Evolutionary conservation across 2,797 vertebrate genomes (phyloP).

Genomic region (Lagocephalus sceleratus): DNA sequence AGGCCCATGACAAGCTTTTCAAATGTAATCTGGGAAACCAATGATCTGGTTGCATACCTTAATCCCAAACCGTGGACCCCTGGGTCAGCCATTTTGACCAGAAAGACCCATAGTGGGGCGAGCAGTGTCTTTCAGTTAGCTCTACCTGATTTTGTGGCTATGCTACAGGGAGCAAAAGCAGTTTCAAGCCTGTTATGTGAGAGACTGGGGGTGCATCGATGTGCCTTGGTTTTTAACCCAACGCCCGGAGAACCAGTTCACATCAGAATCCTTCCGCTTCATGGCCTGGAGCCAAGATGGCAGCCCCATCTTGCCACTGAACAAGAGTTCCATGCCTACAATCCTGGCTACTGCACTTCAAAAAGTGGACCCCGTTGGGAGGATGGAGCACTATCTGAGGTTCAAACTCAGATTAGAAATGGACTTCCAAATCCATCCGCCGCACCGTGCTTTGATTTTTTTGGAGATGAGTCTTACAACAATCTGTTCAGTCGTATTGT

Average conservation of each 20-base stretch:
- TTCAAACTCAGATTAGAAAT: constrained; percentile 68
- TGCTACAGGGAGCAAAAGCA: constrained; percentile 67
- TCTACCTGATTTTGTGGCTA: constrained; percentile 58
- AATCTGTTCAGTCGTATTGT: constrained; percentile 75
- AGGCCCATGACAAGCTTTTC: constrained; percentile 62
- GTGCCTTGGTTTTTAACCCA: constrained; percentile 72
- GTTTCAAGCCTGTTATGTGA: constrained; percentile 71
- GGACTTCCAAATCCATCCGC: constrained; percentile 70
- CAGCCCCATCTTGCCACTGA: constrained; percentile 61
- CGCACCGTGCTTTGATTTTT: constrained; percentile 70
- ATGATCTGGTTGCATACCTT: constrained; percentile 75
- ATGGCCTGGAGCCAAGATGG: constrained; percentile 72
- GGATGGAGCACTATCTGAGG: constrained; percentile 51
- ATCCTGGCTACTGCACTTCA: constrained; percentile 77
- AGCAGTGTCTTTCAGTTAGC: constrained; percentile 73
- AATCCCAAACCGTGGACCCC: constrained; percentile 75
- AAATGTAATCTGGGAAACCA: constrained; percentile 77
- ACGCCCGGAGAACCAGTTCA: constrained; percentile 53
- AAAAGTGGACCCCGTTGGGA: constrained; percentile 72
- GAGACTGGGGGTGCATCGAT: constrained; percentile 67
- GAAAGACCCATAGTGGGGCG: constrained; percentile 65
- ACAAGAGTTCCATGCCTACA: constrained; percentile 63
- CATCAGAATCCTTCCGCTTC: constrained; percentile 73
- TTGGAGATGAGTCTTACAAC: constrained; percentile 59
- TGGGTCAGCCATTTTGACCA: constrained; percentile 72